Evolutionary conservation across 2,113 vertebrate genomes (phyloP), one percentile per base, ranked within the genome.

Genomic region (Lates calcarifer): DNA sequence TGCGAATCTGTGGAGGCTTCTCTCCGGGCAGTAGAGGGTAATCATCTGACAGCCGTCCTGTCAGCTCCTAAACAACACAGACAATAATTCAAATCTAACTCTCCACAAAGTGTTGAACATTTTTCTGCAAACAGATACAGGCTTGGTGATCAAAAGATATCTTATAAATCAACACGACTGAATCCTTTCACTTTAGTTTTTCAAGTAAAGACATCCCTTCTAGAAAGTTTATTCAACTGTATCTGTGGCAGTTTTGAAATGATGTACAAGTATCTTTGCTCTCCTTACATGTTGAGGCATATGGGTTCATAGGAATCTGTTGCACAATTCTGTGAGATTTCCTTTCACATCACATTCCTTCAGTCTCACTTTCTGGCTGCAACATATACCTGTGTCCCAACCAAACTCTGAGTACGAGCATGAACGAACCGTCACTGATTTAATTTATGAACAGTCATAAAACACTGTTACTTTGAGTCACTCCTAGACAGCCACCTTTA

Each of bases 21-120:
- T 99, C 97, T 0, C 97, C 97, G 0, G 93, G 95, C 60, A 95
- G 94, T 35, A 98, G 91, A 11, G 97, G 98, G 76, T 96, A 99
- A 87, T 98, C 97, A 0, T 74, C 71, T 3, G 97, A 94, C 69
- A 99, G 84, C 2, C 66, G 76, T 49, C 98, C 97, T 0, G 96
- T 98, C 92, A 99, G 83, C 94, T 98, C 97, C 98, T 98, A 74
- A 29, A 45, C 24, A 62, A 57, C 39, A 82, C 22, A 71, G 3
- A 76, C 29, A 70, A 83, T 8, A 62, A 72, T 65, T 60, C 29
- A 70, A 79, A 85, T 70, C 28, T 10, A 68, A 55, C 9, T 28
- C 51, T 37, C 13, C n/a, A 49, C 43, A 56, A 49, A 73, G 5
- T 35, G 41, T n/a, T 51, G 4, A 76, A 71, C 0, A 17, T 77